Conservation (phyloP, 2,113 vertebrate genomes). For the Delphinus delphis region DNA sequence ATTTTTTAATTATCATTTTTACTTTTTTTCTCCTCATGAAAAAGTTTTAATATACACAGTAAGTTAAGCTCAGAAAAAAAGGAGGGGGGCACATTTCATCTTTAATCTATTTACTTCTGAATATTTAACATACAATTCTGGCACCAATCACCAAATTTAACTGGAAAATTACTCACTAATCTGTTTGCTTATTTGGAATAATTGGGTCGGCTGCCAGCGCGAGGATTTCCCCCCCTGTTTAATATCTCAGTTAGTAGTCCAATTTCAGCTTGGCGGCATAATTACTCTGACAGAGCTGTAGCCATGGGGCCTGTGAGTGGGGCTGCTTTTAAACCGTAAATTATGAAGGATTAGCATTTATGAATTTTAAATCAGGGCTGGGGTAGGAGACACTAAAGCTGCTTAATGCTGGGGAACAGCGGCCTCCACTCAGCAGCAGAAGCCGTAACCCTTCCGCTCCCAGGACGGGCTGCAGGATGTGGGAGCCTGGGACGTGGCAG, state of each 20-base stretch:
- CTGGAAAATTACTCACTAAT: slow-evolving; percentile 99
- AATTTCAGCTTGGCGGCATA: slow-evolving; percentile 99
- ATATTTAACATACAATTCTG: slow-evolving; percentile 95
- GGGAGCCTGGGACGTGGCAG: neutral
- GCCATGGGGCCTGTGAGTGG: slow-evolving; percentile 99
- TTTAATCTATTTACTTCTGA: slow-evolving; percentile 98
- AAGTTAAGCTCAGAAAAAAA: slow-evolving; percentile 88
- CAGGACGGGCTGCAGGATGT: slow-evolving; percentile 4
- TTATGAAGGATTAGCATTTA: slow-evolving; percentile 99
- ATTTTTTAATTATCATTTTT: slow-evolving; percentile 78
- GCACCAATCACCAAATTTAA: slow-evolving; percentile 97
- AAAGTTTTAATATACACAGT: slow-evolving; percentile 90
- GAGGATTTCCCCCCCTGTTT: slow-evolving; percentile 98
- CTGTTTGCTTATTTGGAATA: slow-evolving; percentile 99
- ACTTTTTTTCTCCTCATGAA: slow-evolving; percentile 79
- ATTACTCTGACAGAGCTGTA: slow-evolving; percentile 99
- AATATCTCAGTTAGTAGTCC: slow-evolving; percentile 99
- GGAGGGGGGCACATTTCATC: slow-evolving; percentile 87
- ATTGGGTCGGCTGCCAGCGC: slow-evolving; percentile 98
- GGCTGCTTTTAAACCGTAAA: slow-evolving; percentile 99
- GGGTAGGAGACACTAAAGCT: slow-evolving; percentile 99
- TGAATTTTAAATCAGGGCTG: slow-evolving; percentile 99
- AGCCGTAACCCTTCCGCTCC: slow-evolving; percentile 90
- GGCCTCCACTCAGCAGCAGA: slow-evolving; percentile 90
- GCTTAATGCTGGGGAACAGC: slow-evolving; percentile 97